phyloP scores from a whole-genome alignment of 2,113 vertebrate genomes.

The Emydura subglobosa region DNA sequence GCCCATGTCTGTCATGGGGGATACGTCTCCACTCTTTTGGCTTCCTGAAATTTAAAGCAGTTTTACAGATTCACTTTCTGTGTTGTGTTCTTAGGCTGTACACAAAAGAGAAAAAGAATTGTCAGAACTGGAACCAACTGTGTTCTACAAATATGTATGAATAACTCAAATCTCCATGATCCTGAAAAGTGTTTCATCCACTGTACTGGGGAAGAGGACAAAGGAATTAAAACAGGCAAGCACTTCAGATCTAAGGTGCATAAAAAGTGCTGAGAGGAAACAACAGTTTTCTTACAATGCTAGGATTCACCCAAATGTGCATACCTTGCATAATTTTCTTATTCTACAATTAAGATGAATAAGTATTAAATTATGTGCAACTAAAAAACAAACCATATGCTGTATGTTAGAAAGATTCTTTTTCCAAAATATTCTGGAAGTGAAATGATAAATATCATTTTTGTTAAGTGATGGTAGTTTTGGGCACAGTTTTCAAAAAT shows the following conservation, averaged over 20 bases:
- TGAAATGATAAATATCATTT: neutral
- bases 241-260: neutral
- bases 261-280: neutral
- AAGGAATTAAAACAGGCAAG: neutral
- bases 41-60: neutral
- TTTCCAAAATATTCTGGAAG: neutral
- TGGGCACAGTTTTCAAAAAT: neutral
- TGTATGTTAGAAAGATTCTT: neutral
- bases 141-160: neutral
- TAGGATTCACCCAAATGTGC: neutral
- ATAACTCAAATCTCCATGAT: neutral
- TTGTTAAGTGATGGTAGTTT: neutral
- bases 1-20: neutral
- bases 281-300: neutral
- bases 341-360: neutral
- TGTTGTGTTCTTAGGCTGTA: neutral
- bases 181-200: neutral
- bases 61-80: neutral
- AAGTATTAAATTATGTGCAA: neutral
- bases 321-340: neutral
- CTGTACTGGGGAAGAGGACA: neutral
- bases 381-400: neutral
- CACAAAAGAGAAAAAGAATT: neutral
- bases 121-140: neutral
- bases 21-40: neutral